Evolutionary conservation across 2,888 invertebrate genomes (phyloP), one percentile per base, ranked within the genome.

Genomic region (Trisateles emortualis): DNA sequence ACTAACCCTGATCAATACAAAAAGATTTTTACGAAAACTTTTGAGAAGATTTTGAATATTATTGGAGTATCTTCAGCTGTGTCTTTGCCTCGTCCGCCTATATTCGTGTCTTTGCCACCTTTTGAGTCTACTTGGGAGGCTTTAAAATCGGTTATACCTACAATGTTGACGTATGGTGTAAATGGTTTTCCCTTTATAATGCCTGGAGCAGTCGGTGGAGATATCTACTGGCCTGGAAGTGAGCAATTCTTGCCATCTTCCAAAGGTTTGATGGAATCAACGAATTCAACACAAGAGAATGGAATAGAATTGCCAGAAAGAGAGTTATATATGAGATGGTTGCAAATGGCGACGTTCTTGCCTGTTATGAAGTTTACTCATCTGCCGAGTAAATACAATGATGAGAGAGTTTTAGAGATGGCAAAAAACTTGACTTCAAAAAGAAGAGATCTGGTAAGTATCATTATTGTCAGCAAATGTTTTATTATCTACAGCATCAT

Each of bases 161-260:
- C 98, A 0, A 96, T 98, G 52, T 86, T 98, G 16, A 96, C 96
- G 0, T 96, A 98, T 67, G 98, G 98, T 0, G 94, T 98, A 16
- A 95, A 97, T 43, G 99, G 99, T 0, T 99, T 97, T 86, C 98
- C 98, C 0, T 98, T 98, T 74, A 94, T 98, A 36, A 95, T 99
- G 93, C 98, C 98, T 0, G 98, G 99, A 0, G 96, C 98, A 3
- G 97, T 99, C 0, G 99, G 99, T 0, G 99, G 98, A 0, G 98
- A 98, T 72, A 96, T 96, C 35, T 94, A 95, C 42, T 92, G 95
- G 59, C 94, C 95, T 1, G 93, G 94, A 1, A 90, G 90, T 40
- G 92, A 94, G 13, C 94, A 94, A 54, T 94, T 91, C 75, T 82
- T 90, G 59, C 90, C 92, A 42, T 93, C 85, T 53, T 93, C 94